Conservation (phyloP, 2,888 invertebrate species). For the Drosophila incognita region DNA sequence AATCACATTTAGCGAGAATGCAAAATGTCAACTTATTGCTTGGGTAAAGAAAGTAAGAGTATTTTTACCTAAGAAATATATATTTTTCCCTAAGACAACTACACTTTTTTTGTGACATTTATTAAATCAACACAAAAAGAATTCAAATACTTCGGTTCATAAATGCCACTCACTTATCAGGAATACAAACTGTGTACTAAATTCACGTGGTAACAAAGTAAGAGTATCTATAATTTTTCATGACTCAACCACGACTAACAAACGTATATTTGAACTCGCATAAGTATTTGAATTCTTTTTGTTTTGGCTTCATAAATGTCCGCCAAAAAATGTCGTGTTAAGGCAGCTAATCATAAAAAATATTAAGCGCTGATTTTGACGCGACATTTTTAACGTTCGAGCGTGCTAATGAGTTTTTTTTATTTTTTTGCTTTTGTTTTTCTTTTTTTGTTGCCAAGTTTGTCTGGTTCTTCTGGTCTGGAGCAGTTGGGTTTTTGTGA, state of each 20-base stretch:
- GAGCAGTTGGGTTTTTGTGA: constrained; percentile 10
- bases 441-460: constrained; percentile 39
- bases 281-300: constrained; percentile 21
- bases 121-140: neutral
- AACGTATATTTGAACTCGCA: no score
- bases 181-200: neutral
- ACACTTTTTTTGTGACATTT: neutral
- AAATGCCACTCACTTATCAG: neutral
- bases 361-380: constrained; percentile 79
- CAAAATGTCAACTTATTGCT: neutral
- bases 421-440: neutral
- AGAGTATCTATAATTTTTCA: constrained; percentile 10
- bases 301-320: constrained; percentile 69
- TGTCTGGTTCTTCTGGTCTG: constrained; percentile 31
- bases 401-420: constrained; percentile 75
- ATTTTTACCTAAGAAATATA: no score
- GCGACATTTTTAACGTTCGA: constrained; percentile 79
- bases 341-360: constrained; percentile 72
- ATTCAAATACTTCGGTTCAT: neutral
- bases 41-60: neutral
- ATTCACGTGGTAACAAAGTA: neutral
- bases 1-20: neutral
- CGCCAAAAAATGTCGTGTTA: constrained; percentile 47
- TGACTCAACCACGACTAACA: neutral
- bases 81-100: neutral